phyloP scores from a whole-genome alignment of 2,797 vertebrate species.

The Acanthurus tractus region DNA sequence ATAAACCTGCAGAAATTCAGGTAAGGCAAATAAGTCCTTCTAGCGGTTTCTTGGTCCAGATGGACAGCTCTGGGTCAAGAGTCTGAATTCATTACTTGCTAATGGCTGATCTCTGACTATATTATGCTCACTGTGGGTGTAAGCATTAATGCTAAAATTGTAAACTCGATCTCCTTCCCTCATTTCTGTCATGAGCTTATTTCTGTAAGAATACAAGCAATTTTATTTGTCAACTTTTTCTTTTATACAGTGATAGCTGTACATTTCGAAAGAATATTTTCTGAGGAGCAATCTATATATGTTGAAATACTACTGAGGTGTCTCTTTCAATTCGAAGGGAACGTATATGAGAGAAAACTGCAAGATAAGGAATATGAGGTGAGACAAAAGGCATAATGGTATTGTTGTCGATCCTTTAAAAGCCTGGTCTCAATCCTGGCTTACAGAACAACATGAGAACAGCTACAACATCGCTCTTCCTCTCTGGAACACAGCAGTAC shows the following conservation, averaged over 20 bases:
- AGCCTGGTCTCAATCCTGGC: conserved; percentile 54
- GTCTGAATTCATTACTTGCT: conserved; percentile 64
- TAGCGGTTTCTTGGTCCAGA: conserved; percentile 65
- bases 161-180: conserved; percentile 49
- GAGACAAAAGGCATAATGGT: conserved; percentile 29
- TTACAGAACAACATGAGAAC: conserved; percentile 68
- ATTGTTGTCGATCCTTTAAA: conserved; percentile 46
- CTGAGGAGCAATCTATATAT: background rate
- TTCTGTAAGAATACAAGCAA: conserved; percentile 1
- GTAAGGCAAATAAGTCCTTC: conserved; percentile 69
- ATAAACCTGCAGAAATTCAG: conserved; percentile 70
- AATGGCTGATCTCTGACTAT: conserved; percentile 63
- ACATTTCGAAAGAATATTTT: background rate
- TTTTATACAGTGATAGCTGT: background rate
- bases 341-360: background rate
- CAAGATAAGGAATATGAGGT: conserved; percentile 2
- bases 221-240: background rate
- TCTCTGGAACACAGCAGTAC: conserved; percentile 43
- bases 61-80: conserved; percentile 57
- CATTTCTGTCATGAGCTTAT: conserved; percentile 22
- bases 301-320: background rate
- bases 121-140: conserved; percentile 48
- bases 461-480: conserved; percentile 56
- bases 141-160: conserved; percentile 27
- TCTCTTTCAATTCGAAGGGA: background rate